Evolutionary conservation across 64 coral and sea anemone species (phyloP), one percentile per base, ranked within the genome.

Genomic region (Cladopsammia gracilis): DNA sequence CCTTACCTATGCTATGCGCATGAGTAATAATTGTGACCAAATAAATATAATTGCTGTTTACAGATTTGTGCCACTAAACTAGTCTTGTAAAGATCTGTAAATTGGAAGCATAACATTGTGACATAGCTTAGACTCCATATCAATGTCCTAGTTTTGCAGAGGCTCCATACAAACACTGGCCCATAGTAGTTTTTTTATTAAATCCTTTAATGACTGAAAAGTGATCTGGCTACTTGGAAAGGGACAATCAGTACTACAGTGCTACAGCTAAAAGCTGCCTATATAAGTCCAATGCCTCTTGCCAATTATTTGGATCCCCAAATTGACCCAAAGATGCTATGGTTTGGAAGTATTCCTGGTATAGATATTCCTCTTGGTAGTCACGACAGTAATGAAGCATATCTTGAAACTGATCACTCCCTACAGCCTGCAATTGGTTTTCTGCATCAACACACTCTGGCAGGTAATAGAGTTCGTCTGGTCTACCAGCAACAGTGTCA

Each of bases 131-230:
- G 54, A 83, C 79, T 83, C 79, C 79, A 83, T 43, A 62, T 62
- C 56, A 25, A 62, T 83, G 79, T 83, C 79, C 56, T n/a, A n/a
- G n/a, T n/a, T n/a, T n/a, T n/a, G n/a, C n/a, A n/a, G n/a, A n/a
- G n/a, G n/a, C n/a, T n/a, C n/a, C n/a, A n/a, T n/a, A n/a, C n/a
- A n/a, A n/a, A n/a, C n/a, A n/a, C n/a, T n/a, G n/a, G n/a, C n/a
- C n/a, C n/a, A n/a, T n/a, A n/a, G n/a, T 83, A 83, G 54, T 83
- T 83, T 83, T 83, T 82, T 82, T 34, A 82, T 56, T 82, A 85
- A 65, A 65, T 58, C 81, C 81, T 85, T 85, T 82, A 62, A 82
- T 82, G 53, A 82, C 79, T 82, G 16, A 82, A 82, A 62, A 82
- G 48, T 82, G 79, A 82, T 82, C 79, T 85, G 81, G 81, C 66